Evolutionary conservation across 92 coral and sea anemone genomes (phyloP), one percentile per base, ranked within the genome.

Genomic region (Isaurus tuberculatus): DNA sequence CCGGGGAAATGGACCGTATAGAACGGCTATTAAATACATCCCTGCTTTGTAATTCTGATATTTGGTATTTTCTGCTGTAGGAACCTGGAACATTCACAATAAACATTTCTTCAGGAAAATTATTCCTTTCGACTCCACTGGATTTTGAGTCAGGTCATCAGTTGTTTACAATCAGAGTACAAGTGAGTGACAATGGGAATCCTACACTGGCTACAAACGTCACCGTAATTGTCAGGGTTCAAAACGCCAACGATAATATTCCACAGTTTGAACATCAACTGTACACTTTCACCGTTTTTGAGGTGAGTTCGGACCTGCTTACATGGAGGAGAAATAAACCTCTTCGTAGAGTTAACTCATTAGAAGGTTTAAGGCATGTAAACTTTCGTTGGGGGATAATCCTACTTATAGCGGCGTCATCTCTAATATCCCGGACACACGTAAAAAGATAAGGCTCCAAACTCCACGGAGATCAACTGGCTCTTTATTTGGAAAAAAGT

Each of bases 211-310:
- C 57, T 25, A 33, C 68, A 17, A 75, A 75, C 69, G 79, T 80
- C 7, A 13, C 82, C 7, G 87, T 92, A 28, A 84, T 65, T 68
- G 58, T 92, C 75, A 29, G 30, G n/a, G 48, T 92, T 17, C 36
- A 65, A 78, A 88, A 89, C 77, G 72, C 83, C 61, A 92, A 92
- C 74, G 95, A 89, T 58, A 87, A 92, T 70, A 31, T 30, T 7
- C 95, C 93, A 25, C n/a, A 19, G 48, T 92, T 92, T 87, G 68
- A 80, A 19, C 70, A 84, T 58, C 71, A 29, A 20, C 55, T 72
- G 11, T 86, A 87, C 72, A 31, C 26, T 72, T 67, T 87, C 43
- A 87, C 70, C 8, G 72, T 71, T 10, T 55, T 31, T 23, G 90
- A 87, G 75, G 81, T 75, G 34, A 28, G 81, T 75, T 27, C 3